Percentiles rank a stretch among this genome's conserved stretches.
Evolutionary conservation across 2,888 invertebrate genomes (phyloP).

Genomic region (Andrena flavipes): DNA sequence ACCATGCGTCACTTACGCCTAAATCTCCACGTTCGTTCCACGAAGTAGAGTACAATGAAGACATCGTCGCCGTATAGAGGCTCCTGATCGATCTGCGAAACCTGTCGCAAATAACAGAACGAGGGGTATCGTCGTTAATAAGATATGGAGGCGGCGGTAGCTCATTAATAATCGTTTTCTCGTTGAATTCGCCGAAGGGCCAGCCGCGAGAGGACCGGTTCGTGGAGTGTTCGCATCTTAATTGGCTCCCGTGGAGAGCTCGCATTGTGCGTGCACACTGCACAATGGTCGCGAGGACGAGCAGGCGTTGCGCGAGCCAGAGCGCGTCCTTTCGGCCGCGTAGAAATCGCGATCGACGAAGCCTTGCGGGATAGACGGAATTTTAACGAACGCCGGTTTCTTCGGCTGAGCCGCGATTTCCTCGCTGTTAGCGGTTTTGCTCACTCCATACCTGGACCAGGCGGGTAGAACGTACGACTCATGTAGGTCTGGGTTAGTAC

Average conservation of each 20-base stretch:
- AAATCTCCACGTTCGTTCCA: background rate
- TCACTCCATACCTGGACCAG: background rate
- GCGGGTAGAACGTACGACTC: slow-evolving; percentile 20
- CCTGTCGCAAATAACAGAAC: background rate
- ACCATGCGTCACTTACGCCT: background rate
- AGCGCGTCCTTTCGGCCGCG: slow-evolving; percentile 31
- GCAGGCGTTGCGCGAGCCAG: slow-evolving; percentile 15
- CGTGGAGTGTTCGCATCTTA: slow-evolving; percentile 52
- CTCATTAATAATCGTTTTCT: slow-evolving; percentile 66
- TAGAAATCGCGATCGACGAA: slow-evolving; percentile 33
- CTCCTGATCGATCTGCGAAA: slow-evolving; percentile 2
- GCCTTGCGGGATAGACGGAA: slow-evolving; percentile 48
- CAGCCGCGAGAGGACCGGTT: slow-evolving; percentile 51
- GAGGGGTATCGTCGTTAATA: slow-evolving; percentile 40
- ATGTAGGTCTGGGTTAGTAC: slow-evolving; percentile 19
- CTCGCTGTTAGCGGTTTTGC: slow-evolving; percentile 32
- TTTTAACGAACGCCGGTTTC: slow-evolving; percentile 48
- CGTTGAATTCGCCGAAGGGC: slow-evolving; percentile 49
- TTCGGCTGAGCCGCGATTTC: slow-evolving; percentile 29
- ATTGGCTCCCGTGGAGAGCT: slow-evolving; percentile 63
- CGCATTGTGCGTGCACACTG: slow-evolving; percentile 33
- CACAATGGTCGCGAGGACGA: slow-evolving; percentile 44
- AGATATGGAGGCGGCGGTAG: slow-evolving; percentile 48
- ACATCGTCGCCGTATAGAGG: slow-evolving; percentile 30
- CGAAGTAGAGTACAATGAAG: slow-evolving; percentile 39